Percentiles rank a stretch among this genome's conserved stretches.
Conservation (phyloP, 2,113 vertebrate genomes). For the Cyprinodon brontotheroides region DNA sequence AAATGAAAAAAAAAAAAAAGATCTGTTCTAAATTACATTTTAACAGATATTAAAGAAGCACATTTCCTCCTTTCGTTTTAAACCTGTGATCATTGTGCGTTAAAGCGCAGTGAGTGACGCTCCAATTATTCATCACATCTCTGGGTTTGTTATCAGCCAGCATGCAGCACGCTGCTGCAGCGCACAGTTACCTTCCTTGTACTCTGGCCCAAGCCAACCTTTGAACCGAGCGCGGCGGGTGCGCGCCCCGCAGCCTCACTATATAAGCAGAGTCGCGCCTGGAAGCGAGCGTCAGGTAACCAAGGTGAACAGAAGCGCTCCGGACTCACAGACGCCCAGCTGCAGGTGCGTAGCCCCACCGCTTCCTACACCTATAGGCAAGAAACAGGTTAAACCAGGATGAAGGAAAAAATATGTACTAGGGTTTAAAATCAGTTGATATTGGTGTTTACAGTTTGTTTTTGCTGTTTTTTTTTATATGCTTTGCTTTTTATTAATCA, state of each 20-base stretch:
- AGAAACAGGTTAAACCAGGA: not conserved
- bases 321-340: not conserved
- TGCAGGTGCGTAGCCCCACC: slow-evolving; percentile 50
- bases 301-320: slow-evolving; percentile 42
- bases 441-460: too few species aligned
- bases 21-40: not conserved
- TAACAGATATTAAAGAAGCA: not conserved
- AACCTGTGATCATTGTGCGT: not conserved
- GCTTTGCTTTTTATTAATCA: not conserved
- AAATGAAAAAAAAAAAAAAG: not conserved
- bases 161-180: slow-evolving; percentile 7
- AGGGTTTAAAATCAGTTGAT: too few species aligned
- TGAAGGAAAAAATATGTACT: too few species aligned
- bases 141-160: not conserved
- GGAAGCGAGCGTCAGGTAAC: slow-evolving; percentile 46
- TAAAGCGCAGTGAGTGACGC: not conserved
- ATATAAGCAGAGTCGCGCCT: slow-evolving; percentile 57
- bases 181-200: not conserved
- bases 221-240: slow-evolving; percentile 25
- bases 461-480: not conserved
- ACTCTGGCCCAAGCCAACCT: slow-evolving; percentile 46
- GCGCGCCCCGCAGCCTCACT: slow-evolving; percentile 9
- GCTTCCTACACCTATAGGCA: not conserved
- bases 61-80: not conserved
- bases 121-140: not conserved